Evolutionary conservation across 2,888 invertebrate genomes (phyloP), one percentile per base, ranked within the genome.

Genomic region (Apotomis turbidana): DNA sequence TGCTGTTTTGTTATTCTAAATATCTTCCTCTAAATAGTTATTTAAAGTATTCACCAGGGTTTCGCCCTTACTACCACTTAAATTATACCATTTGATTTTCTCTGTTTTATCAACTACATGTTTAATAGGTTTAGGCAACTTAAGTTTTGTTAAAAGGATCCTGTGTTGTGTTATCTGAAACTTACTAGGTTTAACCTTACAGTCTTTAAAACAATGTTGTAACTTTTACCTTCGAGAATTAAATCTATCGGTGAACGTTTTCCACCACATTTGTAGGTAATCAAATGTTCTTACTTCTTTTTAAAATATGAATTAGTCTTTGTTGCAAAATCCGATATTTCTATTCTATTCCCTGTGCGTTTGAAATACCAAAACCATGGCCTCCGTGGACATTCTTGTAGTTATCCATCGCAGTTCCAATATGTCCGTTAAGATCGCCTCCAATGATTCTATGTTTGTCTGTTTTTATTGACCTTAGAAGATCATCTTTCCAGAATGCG

Each of bases 231-330:
- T 59, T n/a, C 41, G 41, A 59, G 38, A 3, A 59, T 13, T 3
- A 59, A 59, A 59, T 59, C 58, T 59, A 59, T 59, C 6, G 41
- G 58, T 12, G 58, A 59, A 6, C n/a, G n/a, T n/a, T n/a, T 59
- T 41, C 58, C 58, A n/a, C 58, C 41, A 2, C 41, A 44, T 59
- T 59, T 59, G 4, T 59, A 59, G n/a, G 58, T 59, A 12, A 59
- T n/a, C 5, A 41, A 6, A 8, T 41, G 58, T 41, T 59, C 13
- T n/a, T 59, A 8, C n/a, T 41, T 59, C n/a, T 59, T 59, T 5
- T 59, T 41, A 41, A 59, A 59, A 41, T 59, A 41, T 41, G 58
- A 41, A 5, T 59, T 59, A n/a, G n/a, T 12, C 41, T 59, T 27
- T 41, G 58, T 59, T 13, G n/a, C 38, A 59, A 59, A 59, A 59